A percentile compares a stretch with the other conserved stretches of the same genome.
These are phyloP conservation scores for Plecturocebus donacophilus DNA, from an alignment of 2,113 vertebrate genomes.

Conservation along the genomic window DNA sequence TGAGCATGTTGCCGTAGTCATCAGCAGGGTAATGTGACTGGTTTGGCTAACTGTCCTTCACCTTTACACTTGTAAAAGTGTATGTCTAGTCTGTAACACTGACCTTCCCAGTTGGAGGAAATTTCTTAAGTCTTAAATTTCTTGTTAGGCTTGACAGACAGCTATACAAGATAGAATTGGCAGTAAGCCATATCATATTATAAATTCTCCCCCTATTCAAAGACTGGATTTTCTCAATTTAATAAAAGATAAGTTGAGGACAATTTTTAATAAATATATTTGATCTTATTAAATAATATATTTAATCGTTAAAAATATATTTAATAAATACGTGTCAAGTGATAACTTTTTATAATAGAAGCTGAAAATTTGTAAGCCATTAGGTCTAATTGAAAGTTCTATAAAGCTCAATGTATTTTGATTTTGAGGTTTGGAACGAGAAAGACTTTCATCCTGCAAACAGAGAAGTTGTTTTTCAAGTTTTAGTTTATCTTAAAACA, in stretches of 20 bases:
- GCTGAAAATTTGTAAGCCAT: not conserved
- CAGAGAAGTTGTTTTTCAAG: not conserved
- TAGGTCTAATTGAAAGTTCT: not conserved
- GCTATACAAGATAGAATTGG: not conserved
- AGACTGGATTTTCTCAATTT: conserved; percentile 12
- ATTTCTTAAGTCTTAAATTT: not conserved
- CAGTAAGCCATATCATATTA: not conserved
- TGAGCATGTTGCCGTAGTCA: not conserved
- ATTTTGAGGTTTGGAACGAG: conserved; percentile 42
- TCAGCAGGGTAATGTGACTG: not conserved
- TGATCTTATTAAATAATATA: too few relatives aligned
- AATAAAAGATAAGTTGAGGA: not conserved
- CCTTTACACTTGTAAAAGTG: not conserved
- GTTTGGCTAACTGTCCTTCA: not conserved
- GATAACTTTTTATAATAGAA: not conserved
- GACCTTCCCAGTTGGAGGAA: not conserved
- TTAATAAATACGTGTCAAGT: not conserved
- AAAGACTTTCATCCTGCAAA: not conserved
- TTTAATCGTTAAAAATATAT: not conserved
- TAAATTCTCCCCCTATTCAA: not conserved
- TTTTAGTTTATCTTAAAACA: not conserved
- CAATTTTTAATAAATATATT: not conserved
- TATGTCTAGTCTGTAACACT: not conserved
- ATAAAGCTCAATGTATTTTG: not conserved
- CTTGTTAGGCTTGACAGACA: conserved; percentile 5